These are phyloP conservation scores for Drosophila hamatofila DNA, from an alignment of 2,888 invertebrate species.

Conservation along the genomic window DNA sequence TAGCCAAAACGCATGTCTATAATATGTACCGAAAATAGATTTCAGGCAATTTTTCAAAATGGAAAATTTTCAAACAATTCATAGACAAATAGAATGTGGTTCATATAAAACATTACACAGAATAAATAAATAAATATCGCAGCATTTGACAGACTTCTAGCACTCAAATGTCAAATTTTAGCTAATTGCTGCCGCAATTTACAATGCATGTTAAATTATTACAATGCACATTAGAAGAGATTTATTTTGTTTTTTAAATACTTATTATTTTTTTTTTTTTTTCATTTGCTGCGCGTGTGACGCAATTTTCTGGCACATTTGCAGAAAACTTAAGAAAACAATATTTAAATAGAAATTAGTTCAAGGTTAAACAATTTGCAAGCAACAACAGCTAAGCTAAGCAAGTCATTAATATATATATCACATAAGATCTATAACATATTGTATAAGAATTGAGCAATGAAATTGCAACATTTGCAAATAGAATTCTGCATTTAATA, in stretches of 20 bases:
- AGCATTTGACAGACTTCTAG: slow-evolving; percentile 20
- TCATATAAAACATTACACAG: slow-evolving; percentile 48
- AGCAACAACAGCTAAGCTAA: slow-evolving; percentile 40
- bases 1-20: slow-evolving; percentile 66
- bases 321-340: slow-evolving; percentile 55
- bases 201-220: slow-evolving; percentile 48
- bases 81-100: slow-evolving; percentile 20
- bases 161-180: slow-evolving; percentile 34
- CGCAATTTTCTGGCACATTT: slow-evolving; percentile 54
- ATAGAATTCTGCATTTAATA: slow-evolving; percentile 1
- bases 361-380: slow-evolving; percentile 75
- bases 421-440: slow-evolving; percentile 8
- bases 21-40: slow-evolving; percentile 64
- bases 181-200: slow-evolving; percentile 53
- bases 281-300: slow-evolving; percentile 45
- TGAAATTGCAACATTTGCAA: slow-evolving; percentile 21
- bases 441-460: slow-evolving; percentile 23
- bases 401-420: slow-evolving; percentile 23
- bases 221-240: slow-evolving; percentile 33
- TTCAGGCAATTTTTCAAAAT: slow-evolving; percentile 52
- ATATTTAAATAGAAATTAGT: slow-evolving; percentile 78
- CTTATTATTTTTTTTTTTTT: slow-evolving; percentile 12
- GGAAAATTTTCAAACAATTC: slow-evolving; percentile 59
- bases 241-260: slow-evolving; percentile 18
- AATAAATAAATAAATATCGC: slow-evolving; percentile 50